phyloP scores from a whole-genome alignment of 2,888 invertebrate species.

The Hyalella azteca region DNA sequence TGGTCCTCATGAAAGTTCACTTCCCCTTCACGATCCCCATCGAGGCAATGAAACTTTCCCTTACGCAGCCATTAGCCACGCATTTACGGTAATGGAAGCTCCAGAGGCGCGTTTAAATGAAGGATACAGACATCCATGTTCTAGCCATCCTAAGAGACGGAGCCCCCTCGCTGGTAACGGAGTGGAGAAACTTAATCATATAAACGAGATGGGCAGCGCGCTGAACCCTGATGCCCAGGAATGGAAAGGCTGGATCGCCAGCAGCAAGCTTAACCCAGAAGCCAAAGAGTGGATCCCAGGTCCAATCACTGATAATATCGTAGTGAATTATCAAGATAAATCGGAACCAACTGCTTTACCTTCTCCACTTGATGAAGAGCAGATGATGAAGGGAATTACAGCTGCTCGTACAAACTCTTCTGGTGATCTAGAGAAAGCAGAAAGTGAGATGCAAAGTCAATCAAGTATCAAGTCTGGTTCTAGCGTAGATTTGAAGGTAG shows the following conservation, averaged over 20 bases:
- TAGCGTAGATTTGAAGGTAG: too few relatives aligned
- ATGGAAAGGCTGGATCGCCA: neutral
- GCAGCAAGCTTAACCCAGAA: constrained; percentile 28
- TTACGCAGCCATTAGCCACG: neutral
- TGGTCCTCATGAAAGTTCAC: neutral
- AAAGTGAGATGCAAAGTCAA: neutral
- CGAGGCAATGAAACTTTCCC: neutral
- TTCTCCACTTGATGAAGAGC: neutral
- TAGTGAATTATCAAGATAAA: too few relatives aligned
- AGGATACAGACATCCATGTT: neutral
- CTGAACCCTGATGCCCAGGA: constrained; percentile 16
- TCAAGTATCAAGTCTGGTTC: neutral
- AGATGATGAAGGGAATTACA: neutral
- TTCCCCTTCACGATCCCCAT: neutral
- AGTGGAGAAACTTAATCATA: neutral
- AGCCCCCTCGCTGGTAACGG: neutral
- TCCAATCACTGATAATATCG: neutral
- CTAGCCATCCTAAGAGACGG: neutral
- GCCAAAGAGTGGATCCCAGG: constrained; percentile 21
- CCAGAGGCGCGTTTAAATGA: neutral
- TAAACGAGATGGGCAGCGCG: neutral
- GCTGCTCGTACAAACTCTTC: neutral
- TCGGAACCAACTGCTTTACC: neutral
- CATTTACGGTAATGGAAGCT: neutral
- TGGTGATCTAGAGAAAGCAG: neutral